Conservation (phyloP, 2,113 vertebrate genomes). For the Bettongia penicillata region DNA sequence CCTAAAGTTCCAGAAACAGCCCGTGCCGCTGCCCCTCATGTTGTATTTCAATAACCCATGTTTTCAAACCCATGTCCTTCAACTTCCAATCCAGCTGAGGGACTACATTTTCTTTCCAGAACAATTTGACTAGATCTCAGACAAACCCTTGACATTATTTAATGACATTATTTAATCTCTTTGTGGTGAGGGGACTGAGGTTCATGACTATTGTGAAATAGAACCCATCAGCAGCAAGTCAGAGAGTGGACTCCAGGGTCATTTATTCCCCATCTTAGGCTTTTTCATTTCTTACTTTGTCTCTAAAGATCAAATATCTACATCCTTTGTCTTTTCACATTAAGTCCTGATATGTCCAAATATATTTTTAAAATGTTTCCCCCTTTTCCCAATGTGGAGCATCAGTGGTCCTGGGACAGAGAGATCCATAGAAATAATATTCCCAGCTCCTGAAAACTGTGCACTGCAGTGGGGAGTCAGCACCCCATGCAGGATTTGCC, state of each 20-base stretch:
- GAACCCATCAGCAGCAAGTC: background rate
- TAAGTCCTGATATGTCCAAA: slow-evolving; percentile 9
- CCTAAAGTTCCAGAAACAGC: no score
- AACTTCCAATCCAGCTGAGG: background rate
- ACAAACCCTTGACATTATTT: background rate
- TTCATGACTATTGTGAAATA: background rate
- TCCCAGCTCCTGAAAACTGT: slow-evolving; percentile 66
- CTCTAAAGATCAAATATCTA: background rate
- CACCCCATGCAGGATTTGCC: slow-evolving; percentile 78
- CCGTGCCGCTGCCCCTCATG: no score
- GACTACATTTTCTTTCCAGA: slow-evolving; percentile 26
- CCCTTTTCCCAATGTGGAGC: slow-evolving; percentile 35
- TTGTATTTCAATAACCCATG: no score
- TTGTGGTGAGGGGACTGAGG: slow-evolving; percentile 20
- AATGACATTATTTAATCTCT: slow-evolving; percentile 15
- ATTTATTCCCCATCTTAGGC: background rate
- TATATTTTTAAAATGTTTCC: slow-evolving; percentile 26
- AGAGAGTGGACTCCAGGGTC: background rate
- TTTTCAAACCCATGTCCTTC: background rate
- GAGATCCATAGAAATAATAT: slow-evolving; percentile 73
- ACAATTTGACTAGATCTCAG: background rate
- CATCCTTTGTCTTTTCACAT: background rate
- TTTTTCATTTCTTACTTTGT: background rate
- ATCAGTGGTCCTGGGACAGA: slow-evolving; percentile 44
- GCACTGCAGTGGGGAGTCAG: slow-evolving; percentile 54